Percentiles rank a stretch among this genome's conserved stretches.
These are phyloP conservation scores for Phodopus roborovskii DNA, from an alignment of 2,113 vertebrate species.

Conservation along the genomic window DNA sequence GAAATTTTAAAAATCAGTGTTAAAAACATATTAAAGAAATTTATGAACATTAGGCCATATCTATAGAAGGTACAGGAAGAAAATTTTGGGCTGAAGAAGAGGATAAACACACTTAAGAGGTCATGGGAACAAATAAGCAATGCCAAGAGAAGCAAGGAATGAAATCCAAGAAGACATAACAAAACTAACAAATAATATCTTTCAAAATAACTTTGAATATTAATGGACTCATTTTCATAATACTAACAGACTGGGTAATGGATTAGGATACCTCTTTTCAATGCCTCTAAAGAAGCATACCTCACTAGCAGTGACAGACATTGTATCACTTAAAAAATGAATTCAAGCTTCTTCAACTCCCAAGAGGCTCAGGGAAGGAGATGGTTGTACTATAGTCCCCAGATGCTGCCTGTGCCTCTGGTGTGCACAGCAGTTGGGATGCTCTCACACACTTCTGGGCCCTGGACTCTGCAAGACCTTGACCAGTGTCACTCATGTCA, in stretches of 20 bases:
- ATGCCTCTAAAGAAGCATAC: neutral
- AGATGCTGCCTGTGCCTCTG: neutral
- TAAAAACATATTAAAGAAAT: neutral
- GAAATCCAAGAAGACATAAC: neutral
- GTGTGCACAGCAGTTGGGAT: neutral
- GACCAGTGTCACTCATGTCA: neutral
- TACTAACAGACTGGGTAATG: neutral
- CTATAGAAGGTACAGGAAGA: neutral
- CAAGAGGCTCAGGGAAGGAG: neutral
- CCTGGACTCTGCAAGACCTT: neutral
- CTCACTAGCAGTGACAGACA: neutral
- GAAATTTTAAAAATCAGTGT: neutral
- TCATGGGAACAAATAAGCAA: neutral
- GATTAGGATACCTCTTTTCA: too few species aligned
- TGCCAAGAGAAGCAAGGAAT: neutral
- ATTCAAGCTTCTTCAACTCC: neutral
- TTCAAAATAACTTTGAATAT: neutral
- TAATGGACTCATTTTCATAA: neutral
- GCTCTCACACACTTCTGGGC: conserved; percentile 4
- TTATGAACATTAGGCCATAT: too few species aligned
- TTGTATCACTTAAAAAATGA: neutral
- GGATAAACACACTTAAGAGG: neutral
- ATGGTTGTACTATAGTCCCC: fast-evolving
- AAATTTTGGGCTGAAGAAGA: neutral
- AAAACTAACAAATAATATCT: too few species aligned